Evolutionary conservation across 1,140 invertebrate species (phyloP).

Genomic region (Bradysia coprophila): DNA sequence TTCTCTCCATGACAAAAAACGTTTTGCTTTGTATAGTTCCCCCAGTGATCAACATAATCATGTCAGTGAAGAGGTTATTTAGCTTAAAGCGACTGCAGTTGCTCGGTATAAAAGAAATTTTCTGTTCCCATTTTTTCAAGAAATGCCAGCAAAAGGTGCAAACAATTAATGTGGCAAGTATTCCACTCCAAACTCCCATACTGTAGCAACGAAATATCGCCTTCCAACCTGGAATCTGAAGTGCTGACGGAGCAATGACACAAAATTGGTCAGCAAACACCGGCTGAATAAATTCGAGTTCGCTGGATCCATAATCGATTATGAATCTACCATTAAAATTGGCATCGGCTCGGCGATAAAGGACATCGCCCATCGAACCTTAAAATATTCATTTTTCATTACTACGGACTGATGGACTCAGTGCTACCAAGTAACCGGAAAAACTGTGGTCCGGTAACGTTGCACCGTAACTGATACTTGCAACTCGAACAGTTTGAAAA

Average conservation of each 20-base stretch:
- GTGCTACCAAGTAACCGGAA: conserved; percentile 13
- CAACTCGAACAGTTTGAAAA: conserved; percentile 13
- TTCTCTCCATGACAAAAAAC: conserved; percentile 13
- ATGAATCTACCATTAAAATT: conserved; percentile 23
- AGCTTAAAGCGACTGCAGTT: no score
- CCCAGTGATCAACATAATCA: no score
- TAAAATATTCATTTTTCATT: not conserved
- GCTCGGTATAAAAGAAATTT: not conserved
- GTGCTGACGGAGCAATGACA: conserved; percentile 21
- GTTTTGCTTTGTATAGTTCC: no score
- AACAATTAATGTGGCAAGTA: no score
- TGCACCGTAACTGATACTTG: conserved; percentile 12
- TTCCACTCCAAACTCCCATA: conserved; percentile 13
- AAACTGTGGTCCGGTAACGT: conserved; percentile 13
- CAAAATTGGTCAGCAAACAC: conserved; percentile 22
- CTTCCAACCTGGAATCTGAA: conserved; percentile 21
- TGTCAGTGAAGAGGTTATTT: no score
- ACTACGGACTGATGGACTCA: no score
- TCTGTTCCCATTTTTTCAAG: not conserved
- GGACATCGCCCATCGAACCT: conserved; percentile 21
- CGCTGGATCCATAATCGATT: conserved; percentile 13
- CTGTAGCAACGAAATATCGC: conserved; percentile 20
- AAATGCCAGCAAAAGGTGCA: not conserved
- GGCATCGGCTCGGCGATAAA: conserved; percentile 15
- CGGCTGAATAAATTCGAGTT: conserved; percentile 16